These are phyloP conservation scores for Chrysemys picta DNA, from an alignment of 2,113 vertebrate genomes.

Conservation along the genomic window DNA sequence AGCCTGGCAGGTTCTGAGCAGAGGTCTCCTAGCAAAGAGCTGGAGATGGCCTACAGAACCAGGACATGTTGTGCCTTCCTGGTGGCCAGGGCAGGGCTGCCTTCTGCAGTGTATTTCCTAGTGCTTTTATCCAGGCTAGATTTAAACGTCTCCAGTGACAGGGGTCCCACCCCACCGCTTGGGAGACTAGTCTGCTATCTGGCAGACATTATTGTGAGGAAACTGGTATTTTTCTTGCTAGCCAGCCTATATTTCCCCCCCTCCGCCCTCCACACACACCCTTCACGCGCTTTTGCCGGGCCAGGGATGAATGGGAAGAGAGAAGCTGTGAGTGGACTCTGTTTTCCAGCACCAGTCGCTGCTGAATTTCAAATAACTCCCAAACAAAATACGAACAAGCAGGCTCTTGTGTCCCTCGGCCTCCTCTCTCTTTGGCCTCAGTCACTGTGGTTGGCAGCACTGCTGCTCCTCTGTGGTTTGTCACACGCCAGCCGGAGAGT, in stretches of 20 bases:
- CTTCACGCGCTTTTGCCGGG: not conserved
- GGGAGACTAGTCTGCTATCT: conserved; percentile 25
- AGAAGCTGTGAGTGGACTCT: conserved; percentile 72
- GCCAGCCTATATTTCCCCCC: conserved; percentile 25
- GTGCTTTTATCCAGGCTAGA: not conserved
- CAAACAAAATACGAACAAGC: conserved; percentile 72
- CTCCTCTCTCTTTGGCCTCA: conserved; percentile 72
- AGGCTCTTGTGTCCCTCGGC: conserved; percentile 65
- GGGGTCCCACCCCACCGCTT: not conserved
- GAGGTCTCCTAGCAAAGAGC: not conserved
- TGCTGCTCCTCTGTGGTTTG: conserved; percentile 40
- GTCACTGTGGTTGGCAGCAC: conserved; percentile 62
- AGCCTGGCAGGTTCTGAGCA: not conserved
- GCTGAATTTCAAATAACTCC: conserved; percentile 76
- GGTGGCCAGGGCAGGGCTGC: not conserved
- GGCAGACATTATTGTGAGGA: conserved; percentile 43
- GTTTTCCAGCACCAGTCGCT: conserved; percentile 62
- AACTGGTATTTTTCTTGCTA: conserved; percentile 56
- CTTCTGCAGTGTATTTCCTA: rapidly evolving
- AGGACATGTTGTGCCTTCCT: not conserved
- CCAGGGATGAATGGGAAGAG: conserved; percentile 67
- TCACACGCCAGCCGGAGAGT: conserved; percentile 40
- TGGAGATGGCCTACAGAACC: not conserved
- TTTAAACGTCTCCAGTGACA: conserved; percentile 5
- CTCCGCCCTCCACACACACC: not conserved